phyloP scores from a whole-genome alignment of 2,113 vertebrate species.

The Podarcis raffonei region DNA sequence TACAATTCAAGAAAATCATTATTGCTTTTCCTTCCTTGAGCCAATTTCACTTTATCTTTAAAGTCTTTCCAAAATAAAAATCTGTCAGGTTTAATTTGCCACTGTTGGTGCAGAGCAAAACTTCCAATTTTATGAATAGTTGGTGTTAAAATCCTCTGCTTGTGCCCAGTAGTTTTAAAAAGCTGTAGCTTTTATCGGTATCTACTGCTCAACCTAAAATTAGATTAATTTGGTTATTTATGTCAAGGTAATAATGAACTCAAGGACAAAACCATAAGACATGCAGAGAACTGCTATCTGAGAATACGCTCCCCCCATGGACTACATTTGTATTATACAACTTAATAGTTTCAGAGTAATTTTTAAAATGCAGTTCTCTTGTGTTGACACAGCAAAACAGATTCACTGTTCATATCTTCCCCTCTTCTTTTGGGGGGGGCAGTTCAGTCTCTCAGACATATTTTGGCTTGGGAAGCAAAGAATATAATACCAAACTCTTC shows the following conservation, averaged over 20 bases:
- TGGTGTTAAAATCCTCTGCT: not conserved
- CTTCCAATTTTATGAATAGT: not conserved
- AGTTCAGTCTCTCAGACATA: not conserved
- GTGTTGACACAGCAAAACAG: not conserved
- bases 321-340: not conserved
- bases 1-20: not conserved
- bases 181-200: not conserved
- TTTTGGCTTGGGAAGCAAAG: not conserved
- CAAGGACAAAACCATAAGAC: not conserved
- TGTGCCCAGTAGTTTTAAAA: not conserved
- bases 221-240: not conserved
- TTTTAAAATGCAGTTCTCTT: not conserved
- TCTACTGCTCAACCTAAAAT: not conserved
- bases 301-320: not conserved
- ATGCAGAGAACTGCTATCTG: not conserved
- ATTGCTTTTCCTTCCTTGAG: not conserved
- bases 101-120: not conserved
- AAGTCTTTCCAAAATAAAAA: not conserved
- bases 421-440: not conserved
- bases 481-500: not conserved
- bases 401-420: not conserved
- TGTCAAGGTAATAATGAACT: not conserved
- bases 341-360: not conserved
- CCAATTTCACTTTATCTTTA: not conserved
- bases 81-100: not conserved